Evolutionary conservation across 2,797 vertebrate genomes (phyloP).

Genomic region (Natrix natrix): DNA sequence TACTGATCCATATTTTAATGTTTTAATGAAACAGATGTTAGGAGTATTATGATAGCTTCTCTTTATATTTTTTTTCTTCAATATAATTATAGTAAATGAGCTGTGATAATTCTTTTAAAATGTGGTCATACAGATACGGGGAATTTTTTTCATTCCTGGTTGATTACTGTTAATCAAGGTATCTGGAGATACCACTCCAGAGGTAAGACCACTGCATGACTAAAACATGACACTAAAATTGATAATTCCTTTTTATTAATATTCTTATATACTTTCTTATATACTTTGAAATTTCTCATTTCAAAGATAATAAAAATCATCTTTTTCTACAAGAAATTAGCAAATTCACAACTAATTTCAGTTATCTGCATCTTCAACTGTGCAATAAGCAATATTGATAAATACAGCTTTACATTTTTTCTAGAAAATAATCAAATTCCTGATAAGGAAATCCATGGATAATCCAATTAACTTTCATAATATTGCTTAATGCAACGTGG

Average conservation of each 20-base stretch:
- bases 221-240: slow-evolving; percentile 9
- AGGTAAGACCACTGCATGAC: slow-evolving; percentile 6
- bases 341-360: slow-evolving; percentile 2
- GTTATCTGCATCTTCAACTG: neutral
- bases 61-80: neutral
- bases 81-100: slow-evolving; percentile 46
- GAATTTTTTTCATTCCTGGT: slow-evolving; percentile 20
- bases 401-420: neutral
- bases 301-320: neutral
- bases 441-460: neutral
- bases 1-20: slow-evolving; percentile 34
- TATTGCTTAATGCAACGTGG: neutral
- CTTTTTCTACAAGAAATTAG: slow-evolving; percentile 11
- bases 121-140: accelerated
- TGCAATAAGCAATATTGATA: neutral
- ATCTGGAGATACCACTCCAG: neutral
- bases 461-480: neutral
- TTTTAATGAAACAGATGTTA: slow-evolving; percentile 36
- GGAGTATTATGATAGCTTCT: neutral
- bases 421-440: neutral
- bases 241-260: neutral
- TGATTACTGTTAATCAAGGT: neutral
- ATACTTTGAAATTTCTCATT: too few species aligned
- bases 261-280: neutral
- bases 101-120: slow-evolving; percentile 38